These are phyloP conservation scores for Ibycter americanus DNA, from an alignment of 2,797 vertebrate species.

Conservation along the genomic window DNA sequence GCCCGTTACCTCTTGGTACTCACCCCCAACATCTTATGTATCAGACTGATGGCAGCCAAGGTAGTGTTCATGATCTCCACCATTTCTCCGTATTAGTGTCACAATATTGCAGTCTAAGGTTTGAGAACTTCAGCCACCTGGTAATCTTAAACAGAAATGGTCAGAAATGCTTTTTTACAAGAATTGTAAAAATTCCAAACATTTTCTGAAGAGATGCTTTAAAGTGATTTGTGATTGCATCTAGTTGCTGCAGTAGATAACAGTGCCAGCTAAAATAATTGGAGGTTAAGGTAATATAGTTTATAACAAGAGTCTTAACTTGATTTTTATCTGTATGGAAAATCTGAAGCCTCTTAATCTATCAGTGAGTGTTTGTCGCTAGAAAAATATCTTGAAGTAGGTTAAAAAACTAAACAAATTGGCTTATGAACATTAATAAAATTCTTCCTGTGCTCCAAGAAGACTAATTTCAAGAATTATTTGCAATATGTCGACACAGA, in stretches of 20 bases:
- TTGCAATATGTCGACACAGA: neutral
- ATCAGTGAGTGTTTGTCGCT: neutral
- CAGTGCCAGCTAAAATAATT: neutral
- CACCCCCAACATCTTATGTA: neutral
- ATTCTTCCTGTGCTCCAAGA: neutral
- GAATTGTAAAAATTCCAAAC: neutral
- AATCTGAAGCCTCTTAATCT: neutral
- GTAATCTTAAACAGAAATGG: neutral
- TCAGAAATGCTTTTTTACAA: neutral
- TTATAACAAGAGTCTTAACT: neutral
- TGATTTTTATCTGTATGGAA: neutral
- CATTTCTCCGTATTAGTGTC: neutral
- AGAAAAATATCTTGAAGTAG: neutral
- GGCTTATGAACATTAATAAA: neutral
- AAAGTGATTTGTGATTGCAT: neutral
- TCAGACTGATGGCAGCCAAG: neutral
- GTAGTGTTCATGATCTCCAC: neutral
- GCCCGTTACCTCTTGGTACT: fast-evolving
- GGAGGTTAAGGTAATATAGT: neutral
- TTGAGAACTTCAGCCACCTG: neutral
- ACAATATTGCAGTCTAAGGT: neutral
- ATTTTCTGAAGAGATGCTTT: neutral
- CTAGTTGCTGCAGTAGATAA: neutral
- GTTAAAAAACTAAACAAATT: neutral
- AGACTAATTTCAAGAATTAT: neutral